Evolutionary conservation across 2,797 vertebrate genomes (phyloP), one percentile per base, ranked within the genome.

Genomic region (Poecilia gillii): DNA sequence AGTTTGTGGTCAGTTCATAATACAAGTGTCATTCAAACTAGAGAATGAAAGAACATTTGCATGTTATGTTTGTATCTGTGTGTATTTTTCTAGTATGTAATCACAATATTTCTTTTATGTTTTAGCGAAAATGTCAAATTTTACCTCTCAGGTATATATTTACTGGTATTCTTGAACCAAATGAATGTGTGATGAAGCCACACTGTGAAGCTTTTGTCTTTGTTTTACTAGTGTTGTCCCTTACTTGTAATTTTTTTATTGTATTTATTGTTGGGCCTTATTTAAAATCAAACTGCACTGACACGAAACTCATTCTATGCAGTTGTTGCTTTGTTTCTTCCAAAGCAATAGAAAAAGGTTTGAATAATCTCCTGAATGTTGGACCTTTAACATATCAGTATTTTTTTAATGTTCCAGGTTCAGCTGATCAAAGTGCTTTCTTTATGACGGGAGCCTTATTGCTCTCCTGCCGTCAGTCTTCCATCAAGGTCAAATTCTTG

Each of bases 151-250:
- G 4, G 36, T 41, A 25, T 25, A 25, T 14, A 43, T 14, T 43
- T 70, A 43, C 39, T 68, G 39, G 31, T 62, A 3, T 78, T 80
- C 73, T 81, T 78, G 49, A 51, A 83, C 72, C 4, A 31, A 51
- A 13, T 79, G 41, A 82, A 73, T 77, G 78, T 84, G 23, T 49
- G 12, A 73, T 51, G 45, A 72, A 39, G 31, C 28, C 59, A 18
- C 45, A 68, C 2, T 59, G 55, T 77, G 47, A 36, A 73, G 49
- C 47, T 33, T 49, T 31, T 0, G 20, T 2, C 13, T 31, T 49
- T 33, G 14, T 31, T 33, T 74, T 41, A 16, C 18, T 20, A 51
- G 23, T 73, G 1, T 39, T 36, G 12, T 28, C 49, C 0, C n/a
- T 47, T 47, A 51, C 4, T 53, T 55, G 51, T 53, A 41, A 14